Base-by-base conservation (phyloP, 2,797 vertebrate genomes). In the Scyliorhinus canicula region DNA sequence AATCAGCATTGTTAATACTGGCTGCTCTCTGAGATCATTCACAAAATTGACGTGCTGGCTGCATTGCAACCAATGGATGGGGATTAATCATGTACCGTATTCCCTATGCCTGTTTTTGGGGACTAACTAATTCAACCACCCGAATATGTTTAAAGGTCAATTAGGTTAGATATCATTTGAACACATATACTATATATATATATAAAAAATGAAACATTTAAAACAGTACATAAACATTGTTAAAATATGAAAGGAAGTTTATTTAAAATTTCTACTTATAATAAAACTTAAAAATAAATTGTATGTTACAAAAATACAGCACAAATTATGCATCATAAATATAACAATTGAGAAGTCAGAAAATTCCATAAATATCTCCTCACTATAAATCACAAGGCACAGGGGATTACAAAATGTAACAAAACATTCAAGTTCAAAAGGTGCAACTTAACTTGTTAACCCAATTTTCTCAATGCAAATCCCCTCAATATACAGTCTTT, bases 201-300 rank as follows among this genome's bases (percentile, higher is more conserved):
- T 88, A 57, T 88, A 16, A 57, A 88, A 7, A 88, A 82, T 82
- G 21, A 35, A 57, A n/a, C 19, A 24, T 40, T n/a, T 88, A 7
- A 60, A 44, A 91, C 5, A 91, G 60, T 24, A 65, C 12, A 74
- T 47, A 44, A 91, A 91, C 1, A 91, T 44, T 90, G 35, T 40
- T 63, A 91, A 93, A 93, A 93, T 65, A 47, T 94, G 93, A 71
- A 94, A 31, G 44, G 44, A 82, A 55, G 47, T 94, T 94, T 94
- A 94, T 94, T 94, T 94, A 28, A 52, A 93, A 40, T 74, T 71
- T 93, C 67, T 93, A 71, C n/a, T 24, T 69, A 74, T 69, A 94
- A 74, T 94, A 91, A 65, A 26, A 91, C 74, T 74, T 94, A 94
- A 71, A 93, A 94, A 52, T 93, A 93, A 52, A 94, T 94, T 6